Evolutionary conservation across 2,888 invertebrate species (phyloP).

Genomic region (Autographa gamma): DNA sequence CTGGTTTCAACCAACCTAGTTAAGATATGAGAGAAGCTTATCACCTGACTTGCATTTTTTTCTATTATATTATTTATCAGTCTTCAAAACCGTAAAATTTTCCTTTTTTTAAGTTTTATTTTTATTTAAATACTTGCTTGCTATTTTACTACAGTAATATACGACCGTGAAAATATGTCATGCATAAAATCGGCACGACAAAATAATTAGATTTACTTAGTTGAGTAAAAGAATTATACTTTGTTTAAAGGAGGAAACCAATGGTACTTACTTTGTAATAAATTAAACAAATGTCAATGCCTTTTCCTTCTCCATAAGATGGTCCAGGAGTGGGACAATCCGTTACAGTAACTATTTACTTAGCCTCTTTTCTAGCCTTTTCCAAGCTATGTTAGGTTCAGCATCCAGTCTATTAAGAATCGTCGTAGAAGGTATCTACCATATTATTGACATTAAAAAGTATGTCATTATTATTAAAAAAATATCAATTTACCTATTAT

Average conservation of each 20-base stretch:
- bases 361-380: no score
- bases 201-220: conserved; percentile 24
- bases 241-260: conserved; percentile 3
- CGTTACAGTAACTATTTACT: no score
- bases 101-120: neutral
- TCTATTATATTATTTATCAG: neutral
- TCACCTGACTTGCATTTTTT: neutral
- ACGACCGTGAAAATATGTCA: conserved; percentile 34
- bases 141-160: neutral
- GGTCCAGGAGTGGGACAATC: no score
- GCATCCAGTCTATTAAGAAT: no score
- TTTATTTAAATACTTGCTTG: neutral
- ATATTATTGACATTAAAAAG: no score
- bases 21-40: neutral
- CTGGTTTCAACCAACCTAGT: neutral
- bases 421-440: no score
- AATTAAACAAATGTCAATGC: no score
- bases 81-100: neutral
- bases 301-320: no score
- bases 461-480: no score
- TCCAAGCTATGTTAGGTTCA: no score
- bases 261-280: neutral
- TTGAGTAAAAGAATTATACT: conserved; percentile 13
- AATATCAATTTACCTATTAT: no score
- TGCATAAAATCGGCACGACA: conserved; percentile 19